Evolutionary conservation across 2,113 vertebrate species (phyloP).

Genomic region (Paradisaea rubra): DNA sequence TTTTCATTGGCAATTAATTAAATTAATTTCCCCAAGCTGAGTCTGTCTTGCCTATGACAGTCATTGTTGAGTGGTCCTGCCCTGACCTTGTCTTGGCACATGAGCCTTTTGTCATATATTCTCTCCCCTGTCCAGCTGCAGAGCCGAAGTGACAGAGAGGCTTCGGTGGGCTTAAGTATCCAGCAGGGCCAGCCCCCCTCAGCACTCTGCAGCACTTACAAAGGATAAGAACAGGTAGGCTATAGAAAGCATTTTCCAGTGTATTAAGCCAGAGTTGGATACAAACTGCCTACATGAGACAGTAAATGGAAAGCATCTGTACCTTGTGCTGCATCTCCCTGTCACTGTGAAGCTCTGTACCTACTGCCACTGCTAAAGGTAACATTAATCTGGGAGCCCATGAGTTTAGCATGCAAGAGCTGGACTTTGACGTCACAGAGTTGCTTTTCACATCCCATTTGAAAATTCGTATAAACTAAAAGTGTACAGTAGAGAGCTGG

Average conservation of each 20-base stretch:
- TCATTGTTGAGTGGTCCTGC: not conserved
- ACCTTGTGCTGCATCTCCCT: not conserved
- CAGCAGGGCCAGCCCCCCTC: not conserved
- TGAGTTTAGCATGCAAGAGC: not conserved
- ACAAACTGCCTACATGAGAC: not conserved
- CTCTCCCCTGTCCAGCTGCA: not conserved
- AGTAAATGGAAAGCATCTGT: not conserved
- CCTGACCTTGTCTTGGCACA: not conserved
- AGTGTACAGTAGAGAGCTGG: not conserved
- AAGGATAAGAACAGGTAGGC: not conserved
- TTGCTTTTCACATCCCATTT: not conserved
- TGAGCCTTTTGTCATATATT: not conserved
- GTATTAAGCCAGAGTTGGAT: not conserved
- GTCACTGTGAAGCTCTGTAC: not conserved
- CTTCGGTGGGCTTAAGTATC: not conserved
- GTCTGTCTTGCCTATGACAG: not conserved
- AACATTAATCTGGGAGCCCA: not conserved
- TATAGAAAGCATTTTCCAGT: not conserved
- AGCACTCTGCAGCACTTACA: not conserved
- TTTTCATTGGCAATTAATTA: not conserved
- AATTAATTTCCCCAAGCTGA: not conserved
- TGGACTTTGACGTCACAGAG: not conserved
- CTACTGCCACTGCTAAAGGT: not conserved
- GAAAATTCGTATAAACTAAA: not conserved
- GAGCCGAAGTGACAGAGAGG: not conserved